These are phyloP conservation scores for Brachypalpus laphriformis DNA, from an alignment of 2,888 invertebrate species.

Conservation along the genomic window DNA sequence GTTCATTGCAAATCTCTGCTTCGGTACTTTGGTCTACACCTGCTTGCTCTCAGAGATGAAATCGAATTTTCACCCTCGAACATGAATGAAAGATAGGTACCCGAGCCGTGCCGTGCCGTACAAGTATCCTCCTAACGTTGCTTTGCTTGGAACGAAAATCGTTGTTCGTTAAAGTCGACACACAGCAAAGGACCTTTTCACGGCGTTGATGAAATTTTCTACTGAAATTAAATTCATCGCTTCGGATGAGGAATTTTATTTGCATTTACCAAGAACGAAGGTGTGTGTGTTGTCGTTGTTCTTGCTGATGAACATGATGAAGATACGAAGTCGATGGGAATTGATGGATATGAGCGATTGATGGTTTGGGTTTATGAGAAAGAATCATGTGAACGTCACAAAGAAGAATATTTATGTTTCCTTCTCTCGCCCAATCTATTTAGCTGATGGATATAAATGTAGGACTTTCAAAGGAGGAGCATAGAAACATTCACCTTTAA, in stretches of 20 bases:
- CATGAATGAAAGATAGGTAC: conserved; percentile 29
- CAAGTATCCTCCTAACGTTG: too few species aligned
- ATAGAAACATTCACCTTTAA: not conserved
- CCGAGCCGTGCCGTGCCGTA: too few species aligned
- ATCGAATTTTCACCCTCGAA: conserved; percentile 33
- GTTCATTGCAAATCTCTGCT: not conserved
- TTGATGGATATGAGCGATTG: conserved; percentile 26
- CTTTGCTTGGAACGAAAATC: not conserved
- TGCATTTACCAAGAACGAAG: conserved; percentile 14
- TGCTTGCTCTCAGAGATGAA: conserved; percentile 8
- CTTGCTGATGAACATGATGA: not conserved
- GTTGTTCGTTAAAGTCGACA: not conserved
- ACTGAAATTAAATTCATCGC: conserved; percentile 64
- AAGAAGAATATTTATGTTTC: conserved; percentile 14
- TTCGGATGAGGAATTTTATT: conserved; percentile 14
- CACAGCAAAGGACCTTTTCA: conserved; percentile 10
- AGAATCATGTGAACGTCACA: conserved; percentile 3
- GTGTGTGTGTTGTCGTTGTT: not conserved
- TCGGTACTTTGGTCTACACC: not conserved
- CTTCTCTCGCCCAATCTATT: not conserved
- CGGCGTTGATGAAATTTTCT: conserved; percentile 50
- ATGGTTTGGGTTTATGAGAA: conserved; percentile 34
- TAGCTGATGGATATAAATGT: not conserved
- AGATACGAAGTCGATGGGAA: not conserved
- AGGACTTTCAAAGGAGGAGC: not conserved